A percentile compares a stretch with the other conserved stretches of the same genome.
Conservation (phyloP, 1,140 invertebrate genomes). For the Bradysia coprophila region DNA sequence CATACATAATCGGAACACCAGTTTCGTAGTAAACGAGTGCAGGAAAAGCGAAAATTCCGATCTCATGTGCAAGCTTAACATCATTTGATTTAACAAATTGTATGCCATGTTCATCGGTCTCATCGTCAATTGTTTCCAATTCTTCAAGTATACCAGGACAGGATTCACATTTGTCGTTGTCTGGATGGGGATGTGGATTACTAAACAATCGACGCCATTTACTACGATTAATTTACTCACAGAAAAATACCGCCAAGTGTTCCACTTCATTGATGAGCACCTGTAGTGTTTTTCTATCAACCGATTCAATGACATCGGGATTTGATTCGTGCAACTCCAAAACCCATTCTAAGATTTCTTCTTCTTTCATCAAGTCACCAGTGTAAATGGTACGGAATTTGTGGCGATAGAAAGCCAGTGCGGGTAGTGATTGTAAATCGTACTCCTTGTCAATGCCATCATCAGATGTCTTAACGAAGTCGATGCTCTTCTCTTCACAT, state of each 20-base stretch:
- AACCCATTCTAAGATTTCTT: conserved; percentile 78
- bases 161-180: conserved; percentile 65
- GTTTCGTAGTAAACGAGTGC: conserved; percentile 84
- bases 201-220: not conserved
- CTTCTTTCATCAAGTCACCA: conserved; percentile 81
- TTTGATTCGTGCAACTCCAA: conserved; percentile 63
- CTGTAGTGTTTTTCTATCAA: conserved; percentile 76
- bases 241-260: conserved; percentile 83
- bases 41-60: conserved; percentile 80
- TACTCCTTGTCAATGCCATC: conserved; percentile 77
- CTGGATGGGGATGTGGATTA: conserved; percentile 24
- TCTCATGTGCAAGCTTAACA: conserved; percentile 69
- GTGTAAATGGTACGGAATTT: conserved; percentile 77
- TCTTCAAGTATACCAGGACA: conserved; percentile 72
- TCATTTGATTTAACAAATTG: conserved; percentile 90
- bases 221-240: conserved; percentile 33
- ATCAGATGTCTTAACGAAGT: conserved; percentile 86
- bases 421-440: conserved; percentile 61
- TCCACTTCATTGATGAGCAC: conserved; percentile 78
- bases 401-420: conserved; percentile 75
- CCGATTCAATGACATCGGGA: conserved; percentile 80
- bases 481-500: conserved; percentile 79
- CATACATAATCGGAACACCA: conserved; percentile 82
- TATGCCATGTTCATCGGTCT: conserved; percentile 78
- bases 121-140: conserved; percentile 85